Conservation (phyloP, 2,113 vertebrate genomes). For the Cyanoramphus novaezelandiae region DNA sequence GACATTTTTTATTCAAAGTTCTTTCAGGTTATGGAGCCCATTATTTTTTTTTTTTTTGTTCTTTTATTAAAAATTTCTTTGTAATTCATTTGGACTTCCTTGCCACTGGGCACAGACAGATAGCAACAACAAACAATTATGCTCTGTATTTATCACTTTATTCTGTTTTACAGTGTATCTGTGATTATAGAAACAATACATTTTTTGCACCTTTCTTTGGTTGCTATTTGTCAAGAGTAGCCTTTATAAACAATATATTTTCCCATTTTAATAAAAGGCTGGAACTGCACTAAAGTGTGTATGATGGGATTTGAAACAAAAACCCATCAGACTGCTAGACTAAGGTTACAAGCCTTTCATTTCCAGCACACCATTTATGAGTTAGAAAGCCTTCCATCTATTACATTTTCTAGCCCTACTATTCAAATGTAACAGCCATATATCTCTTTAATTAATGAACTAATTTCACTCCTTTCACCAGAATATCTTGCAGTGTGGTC, state of each 20-base stretch:
- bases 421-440: not conserved
- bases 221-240: conserved; percentile 61
- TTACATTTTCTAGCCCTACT: not conserved
- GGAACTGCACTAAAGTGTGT: conserved; percentile 40
- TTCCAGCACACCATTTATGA: not conserved
- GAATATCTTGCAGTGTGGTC: not conserved
- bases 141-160: conserved; percentile 71
- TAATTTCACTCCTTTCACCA: not conserved
- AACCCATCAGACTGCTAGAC: not conserved
- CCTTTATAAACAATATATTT: conserved; percentile 75
- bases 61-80: conserved; percentile 73
- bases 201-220: conserved; percentile 69
- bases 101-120: conserved; percentile 66
- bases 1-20: conserved; percentile 60
- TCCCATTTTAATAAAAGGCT: conserved; percentile 77
- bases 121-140: conserved; percentile 65
- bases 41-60: conserved; percentile 4
- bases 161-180: conserved; percentile 51
- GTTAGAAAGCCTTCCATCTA: not conserved
- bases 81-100: conserved; percentile 60
- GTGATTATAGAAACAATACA: conserved; percentile 73
- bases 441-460: not conserved
- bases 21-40: conserved; percentile 42
- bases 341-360: conserved; percentile 9
- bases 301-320: conserved; percentile 35